Conservation (phyloP, 1,140 invertebrate species). For the Periplaneta americana region DNA sequence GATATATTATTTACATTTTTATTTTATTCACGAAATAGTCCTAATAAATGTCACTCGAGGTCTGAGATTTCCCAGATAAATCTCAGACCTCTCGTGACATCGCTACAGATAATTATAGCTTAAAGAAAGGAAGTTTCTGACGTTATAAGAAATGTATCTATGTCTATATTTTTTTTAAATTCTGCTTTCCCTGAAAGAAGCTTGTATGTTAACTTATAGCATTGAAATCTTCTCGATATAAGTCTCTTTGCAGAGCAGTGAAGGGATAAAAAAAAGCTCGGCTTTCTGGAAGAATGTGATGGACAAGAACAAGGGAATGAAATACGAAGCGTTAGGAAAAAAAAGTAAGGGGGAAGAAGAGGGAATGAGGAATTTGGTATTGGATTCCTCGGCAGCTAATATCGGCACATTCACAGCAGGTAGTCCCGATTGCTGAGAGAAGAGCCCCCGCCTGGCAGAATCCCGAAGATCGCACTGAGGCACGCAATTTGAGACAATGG, state of each 20-base stretch:
- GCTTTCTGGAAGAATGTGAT: background rate
- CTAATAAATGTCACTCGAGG: no score
- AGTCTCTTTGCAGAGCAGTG: background rate
- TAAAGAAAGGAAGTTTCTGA: no score
- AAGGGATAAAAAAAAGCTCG: background rate
- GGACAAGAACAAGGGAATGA: conserved; percentile 5
- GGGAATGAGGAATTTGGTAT: conserved; percentile 12
- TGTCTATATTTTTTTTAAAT: no score
- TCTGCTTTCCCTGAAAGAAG: no score
- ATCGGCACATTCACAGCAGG: background rate
- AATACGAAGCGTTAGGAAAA: background rate
- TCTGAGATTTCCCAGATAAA: no score
- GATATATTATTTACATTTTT: no score
- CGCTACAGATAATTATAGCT: no score
- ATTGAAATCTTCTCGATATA: background rate
- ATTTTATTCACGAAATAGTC: no score
- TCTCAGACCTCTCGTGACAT: no score
- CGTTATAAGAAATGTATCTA: no score
- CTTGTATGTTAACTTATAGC: background rate
- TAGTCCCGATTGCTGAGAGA: background rate
- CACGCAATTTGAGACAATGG: no score
- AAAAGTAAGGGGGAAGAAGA: background rate
- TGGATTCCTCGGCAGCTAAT: conserved; percentile 8
- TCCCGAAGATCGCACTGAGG: background rate
- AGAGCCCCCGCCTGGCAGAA: no score